Conservation (phyloP, 2,797 vertebrate genomes). For the Acrossocheilus fasciatus region DNA sequence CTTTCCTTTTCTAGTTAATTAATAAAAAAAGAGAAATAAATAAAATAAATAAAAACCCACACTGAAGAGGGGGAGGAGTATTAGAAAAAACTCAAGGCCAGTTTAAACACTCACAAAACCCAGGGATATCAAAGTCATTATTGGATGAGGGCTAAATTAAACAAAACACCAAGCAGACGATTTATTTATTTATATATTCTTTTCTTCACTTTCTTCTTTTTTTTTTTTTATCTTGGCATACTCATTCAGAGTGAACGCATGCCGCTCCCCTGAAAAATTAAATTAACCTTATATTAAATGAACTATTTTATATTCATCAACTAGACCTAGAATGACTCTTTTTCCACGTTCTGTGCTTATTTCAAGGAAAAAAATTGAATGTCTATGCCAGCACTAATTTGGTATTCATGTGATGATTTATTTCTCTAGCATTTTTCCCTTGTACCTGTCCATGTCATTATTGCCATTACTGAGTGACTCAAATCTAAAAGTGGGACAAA, state of each 20-base stretch:
- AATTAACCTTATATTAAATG: neutral
- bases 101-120: neutral
- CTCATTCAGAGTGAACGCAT: neutral
- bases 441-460: neutral
- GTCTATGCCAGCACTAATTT: neutral
- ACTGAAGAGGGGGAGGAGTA: neutral
- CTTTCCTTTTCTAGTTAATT: too few species aligned
- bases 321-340: neutral
- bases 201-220: neutral
- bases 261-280: neutral
- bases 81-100: neutral
- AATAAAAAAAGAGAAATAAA: neutral
- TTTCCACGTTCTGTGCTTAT: neutral
- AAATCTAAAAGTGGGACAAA: neutral
- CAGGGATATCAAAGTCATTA: neutral
- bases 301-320: neutral
- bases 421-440: neutral
- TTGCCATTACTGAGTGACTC: neutral
- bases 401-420: neutral
- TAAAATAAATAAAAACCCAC: neutral
- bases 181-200: neutral
- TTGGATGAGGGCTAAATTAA: neutral
- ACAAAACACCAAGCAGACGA: neutral
- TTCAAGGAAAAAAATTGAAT: neutral
- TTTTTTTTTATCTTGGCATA: neutral